Evolutionary conservation across 2,888 invertebrate species (phyloP).

Genomic region (Limnephilus auricula): DNA sequence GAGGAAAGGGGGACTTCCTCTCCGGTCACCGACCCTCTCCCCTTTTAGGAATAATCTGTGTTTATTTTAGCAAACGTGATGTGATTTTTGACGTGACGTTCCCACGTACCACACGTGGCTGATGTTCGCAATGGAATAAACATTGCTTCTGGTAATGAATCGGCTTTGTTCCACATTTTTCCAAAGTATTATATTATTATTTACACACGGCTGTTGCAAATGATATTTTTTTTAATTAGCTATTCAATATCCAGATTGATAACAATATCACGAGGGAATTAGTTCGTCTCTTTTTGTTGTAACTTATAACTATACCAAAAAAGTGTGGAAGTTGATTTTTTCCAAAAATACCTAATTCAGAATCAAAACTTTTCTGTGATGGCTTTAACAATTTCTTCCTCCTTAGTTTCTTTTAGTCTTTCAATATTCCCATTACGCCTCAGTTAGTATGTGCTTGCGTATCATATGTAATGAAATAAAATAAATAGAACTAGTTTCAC

Average conservation of each 20-base stretch:
- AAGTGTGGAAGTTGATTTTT: too few species aligned
- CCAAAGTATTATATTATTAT: too few species aligned
- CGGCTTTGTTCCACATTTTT: not conserved
- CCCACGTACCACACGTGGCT: constrained; percentile 4
- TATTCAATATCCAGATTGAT: not conserved
- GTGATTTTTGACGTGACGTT: not conserved
- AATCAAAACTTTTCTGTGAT: too few species aligned
- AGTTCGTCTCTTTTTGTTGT: not conserved
- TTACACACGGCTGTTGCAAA: not conserved
- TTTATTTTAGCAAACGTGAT: constrained; percentile 33
- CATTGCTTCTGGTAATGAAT: not conserved
- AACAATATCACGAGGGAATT: not conserved
- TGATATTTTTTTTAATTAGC: not conserved
- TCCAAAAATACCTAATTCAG: too few species aligned
- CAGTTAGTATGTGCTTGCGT: not conserved
- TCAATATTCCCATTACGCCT: not conserved
- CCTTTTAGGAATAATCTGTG: constrained; percentile 41
- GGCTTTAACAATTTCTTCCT: too few species aligned
- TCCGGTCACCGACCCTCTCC: constrained; percentile 26
- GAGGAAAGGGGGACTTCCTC: not conserved
- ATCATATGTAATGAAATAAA: too few species aligned
- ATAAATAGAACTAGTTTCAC: too few species aligned
- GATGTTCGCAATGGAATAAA: not conserved
- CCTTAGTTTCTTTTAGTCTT: too few species aligned
- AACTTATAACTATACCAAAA: too few species aligned